Evolutionary conservation across 2,888 invertebrate genomes (phyloP).

Genomic region (Xylocampa areola): DNA sequence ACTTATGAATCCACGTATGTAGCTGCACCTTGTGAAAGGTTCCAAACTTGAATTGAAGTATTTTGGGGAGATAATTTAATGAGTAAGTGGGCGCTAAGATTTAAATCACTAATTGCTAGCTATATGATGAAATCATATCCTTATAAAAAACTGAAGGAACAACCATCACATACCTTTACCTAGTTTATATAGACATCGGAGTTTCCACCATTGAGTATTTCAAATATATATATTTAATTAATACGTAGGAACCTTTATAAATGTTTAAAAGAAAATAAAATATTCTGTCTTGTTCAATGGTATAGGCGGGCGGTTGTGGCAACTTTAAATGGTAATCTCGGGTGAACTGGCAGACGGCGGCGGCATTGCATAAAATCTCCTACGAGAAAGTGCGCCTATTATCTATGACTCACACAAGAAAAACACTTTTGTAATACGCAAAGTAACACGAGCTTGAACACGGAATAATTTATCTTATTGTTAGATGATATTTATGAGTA

Average conservation of each 20-base stretch:
- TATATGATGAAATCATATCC: too few relatives aligned
- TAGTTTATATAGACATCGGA: too few relatives aligned
- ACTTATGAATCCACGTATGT: too few relatives aligned
- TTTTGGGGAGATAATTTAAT: too few relatives aligned
- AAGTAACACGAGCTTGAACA: slow-evolving; percentile 14
- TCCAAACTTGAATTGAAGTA: too few relatives aligned
- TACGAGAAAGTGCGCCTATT: slow-evolving; percentile 41
- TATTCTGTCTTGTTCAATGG: slow-evolving; percentile 12
- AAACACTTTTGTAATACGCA: slow-evolving; percentile 31
- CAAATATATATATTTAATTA: not conserved
- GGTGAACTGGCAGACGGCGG: slow-evolving; percentile 22
- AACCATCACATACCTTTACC: too few relatives aligned
- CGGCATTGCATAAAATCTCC: slow-evolving; percentile 47
- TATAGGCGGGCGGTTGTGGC: slow-evolving; percentile 22
- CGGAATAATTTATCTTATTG: slow-evolving; percentile 6
- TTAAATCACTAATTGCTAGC: too few relatives aligned
- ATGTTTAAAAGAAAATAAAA: slow-evolving; percentile 29
- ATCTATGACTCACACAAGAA: slow-evolving; percentile 27
- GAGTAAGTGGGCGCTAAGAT: too few relatives aligned
- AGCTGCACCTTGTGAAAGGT: too few relatives aligned
- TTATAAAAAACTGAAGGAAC: too few relatives aligned
- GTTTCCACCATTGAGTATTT: not conserved
- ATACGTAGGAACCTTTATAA: slow-evolving; percentile 2
- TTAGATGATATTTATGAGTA: too few relatives aligned
- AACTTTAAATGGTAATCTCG: slow-evolving; percentile 50